A percentile compares a stretch with the other conserved stretches of the same genome.
phyloP scores from a whole-genome alignment of 2,113 vertebrate species.

The Xenus cinereus region DNA sequence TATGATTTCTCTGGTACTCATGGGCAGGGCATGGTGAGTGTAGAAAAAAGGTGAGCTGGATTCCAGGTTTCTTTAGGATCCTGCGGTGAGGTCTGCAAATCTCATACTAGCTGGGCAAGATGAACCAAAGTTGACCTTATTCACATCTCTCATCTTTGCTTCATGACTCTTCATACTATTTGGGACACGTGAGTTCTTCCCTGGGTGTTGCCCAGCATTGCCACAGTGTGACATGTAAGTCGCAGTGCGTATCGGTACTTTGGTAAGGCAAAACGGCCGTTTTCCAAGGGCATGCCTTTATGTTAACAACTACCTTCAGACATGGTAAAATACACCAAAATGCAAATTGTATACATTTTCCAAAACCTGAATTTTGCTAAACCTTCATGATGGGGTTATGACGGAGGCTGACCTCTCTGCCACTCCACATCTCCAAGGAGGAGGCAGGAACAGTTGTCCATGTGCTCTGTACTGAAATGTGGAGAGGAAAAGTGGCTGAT shows the following conservation, averaged over 20 bases:
- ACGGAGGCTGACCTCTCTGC: neutral
- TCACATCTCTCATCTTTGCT: neutral
- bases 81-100: neutral
- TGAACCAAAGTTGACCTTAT: neutral
- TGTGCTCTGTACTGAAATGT: accelerated
- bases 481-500: neutral
- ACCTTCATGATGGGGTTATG: neutral
- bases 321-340: neutral
- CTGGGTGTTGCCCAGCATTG: neutral
- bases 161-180: neutral
- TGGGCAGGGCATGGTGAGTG: neutral
- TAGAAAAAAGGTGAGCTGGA: neutral
- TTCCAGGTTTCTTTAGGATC: neutral
- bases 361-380: neutral
- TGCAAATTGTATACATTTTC: neutral
- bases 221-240: neutral
- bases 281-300: accelerated
- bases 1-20: neutral
- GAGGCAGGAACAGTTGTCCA: neutral
- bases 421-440: neutral
- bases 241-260: neutral
- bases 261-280: neutral
- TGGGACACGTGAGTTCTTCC: neutral
- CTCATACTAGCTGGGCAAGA: neutral
- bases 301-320: neutral